These are phyloP conservation scores for Archocentrus centrarchus DNA, from an alignment of 2,113 vertebrate species.

Conservation along the genomic window DNA sequence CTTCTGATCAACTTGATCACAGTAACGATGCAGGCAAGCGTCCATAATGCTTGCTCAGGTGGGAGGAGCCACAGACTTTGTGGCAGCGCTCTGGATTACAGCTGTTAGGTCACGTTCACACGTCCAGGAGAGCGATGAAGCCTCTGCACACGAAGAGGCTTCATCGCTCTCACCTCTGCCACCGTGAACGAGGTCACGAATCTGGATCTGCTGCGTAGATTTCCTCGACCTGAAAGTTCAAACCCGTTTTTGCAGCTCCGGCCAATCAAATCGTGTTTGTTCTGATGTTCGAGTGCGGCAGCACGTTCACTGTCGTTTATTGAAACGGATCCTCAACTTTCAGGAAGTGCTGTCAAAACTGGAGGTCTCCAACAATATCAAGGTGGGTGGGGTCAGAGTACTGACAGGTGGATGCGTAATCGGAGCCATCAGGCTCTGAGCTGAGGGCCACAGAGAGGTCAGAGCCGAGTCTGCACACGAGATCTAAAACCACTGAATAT, in stretches of 20 bases:
- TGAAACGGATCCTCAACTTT: no score
- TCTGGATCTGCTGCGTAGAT: no score
- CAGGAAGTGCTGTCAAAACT: no score
- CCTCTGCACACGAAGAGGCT: no score
- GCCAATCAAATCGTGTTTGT: neutral
- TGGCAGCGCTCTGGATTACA: no score
- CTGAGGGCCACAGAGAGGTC: no score
- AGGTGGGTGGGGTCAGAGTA: neutral
- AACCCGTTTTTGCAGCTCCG: neutral
- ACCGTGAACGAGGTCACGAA: no score
- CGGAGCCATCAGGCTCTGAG: neutral
- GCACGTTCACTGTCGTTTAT: no score
- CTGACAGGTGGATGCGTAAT: neutral
- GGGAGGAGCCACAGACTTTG: neutral
- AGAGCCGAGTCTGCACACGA: neutral
- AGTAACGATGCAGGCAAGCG: neutral
- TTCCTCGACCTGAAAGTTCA: no score
- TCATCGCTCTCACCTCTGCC: no score
- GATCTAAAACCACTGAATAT: neutral
- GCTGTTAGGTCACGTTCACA: neutral
- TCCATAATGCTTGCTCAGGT: neutral
- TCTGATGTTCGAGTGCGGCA: neutral
- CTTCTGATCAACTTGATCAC: neutral
- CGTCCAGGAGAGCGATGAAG: neutral
- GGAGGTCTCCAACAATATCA: neutral